These are phyloP conservation scores for Drosophila putrida DNA, from an alignment of 2,888 invertebrate genomes.

Conservation along the genomic window DNA sequence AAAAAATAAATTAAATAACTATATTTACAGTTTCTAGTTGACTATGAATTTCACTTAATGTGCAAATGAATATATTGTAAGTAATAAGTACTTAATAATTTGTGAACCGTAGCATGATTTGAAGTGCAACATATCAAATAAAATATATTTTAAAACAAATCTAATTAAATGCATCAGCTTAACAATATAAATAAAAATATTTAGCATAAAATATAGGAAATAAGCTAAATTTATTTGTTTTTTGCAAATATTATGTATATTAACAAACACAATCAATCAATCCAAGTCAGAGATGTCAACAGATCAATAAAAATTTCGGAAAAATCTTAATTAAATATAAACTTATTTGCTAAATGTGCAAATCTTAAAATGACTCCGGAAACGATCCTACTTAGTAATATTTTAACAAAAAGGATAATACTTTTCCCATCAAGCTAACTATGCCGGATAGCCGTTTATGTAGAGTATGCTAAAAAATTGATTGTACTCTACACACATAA, in stretches of 20 bases:
- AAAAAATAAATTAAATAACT: constrained; percentile 9
- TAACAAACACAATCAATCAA: too few species aligned
- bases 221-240: too few species aligned
- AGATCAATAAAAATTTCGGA: too few species aligned
- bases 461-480: constrained; percentile 18
- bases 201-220: too few species aligned
- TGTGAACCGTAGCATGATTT: neutral
- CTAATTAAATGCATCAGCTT: too few species aligned
- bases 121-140: too few species aligned
- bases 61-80: neutral
- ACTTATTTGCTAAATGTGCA: too few species aligned
- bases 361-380: too few species aligned
- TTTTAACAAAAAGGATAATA: neutral
- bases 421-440: neutral
- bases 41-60: constrained; percentile 13
- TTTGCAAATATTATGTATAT: too few species aligned
- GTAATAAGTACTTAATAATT: neutral
- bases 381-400: neutral
- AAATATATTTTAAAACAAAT: too few species aligned
- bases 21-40: constrained; percentile 3
- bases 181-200: too few species aligned
- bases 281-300: neutral
- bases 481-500: constrained; percentile 3
- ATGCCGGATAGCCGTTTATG: constrained; percentile 24
- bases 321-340: too few species aligned